Conservation (phyloP, 2,888 invertebrate species). For the Phalera bucephala region DNA sequence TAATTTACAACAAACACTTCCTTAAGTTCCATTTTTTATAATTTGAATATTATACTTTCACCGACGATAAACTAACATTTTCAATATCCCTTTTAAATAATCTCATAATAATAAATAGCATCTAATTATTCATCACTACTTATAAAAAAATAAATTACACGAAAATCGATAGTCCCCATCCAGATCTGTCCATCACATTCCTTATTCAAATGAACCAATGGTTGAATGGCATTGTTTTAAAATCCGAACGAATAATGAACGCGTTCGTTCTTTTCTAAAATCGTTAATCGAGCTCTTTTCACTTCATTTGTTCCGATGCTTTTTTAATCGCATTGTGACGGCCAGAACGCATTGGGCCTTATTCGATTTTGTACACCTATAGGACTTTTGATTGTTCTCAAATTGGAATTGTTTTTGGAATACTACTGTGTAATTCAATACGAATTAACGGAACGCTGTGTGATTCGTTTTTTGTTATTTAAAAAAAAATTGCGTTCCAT, state of each 20-base stretch:
- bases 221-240: constrained; percentile 79
- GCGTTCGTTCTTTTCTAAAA: constrained; percentile 61
- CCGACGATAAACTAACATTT: too few relatives aligned
- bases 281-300: constrained; percentile 76
- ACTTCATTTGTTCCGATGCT: constrained; percentile 72
- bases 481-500: constrained; percentile 1
- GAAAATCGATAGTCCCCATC: constrained; percentile 1
- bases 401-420: constrained; percentile 58
- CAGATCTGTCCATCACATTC: constrained; percentile 58
- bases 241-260: constrained; percentile 70
- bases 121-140: too few relatives aligned
- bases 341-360: constrained; percentile 48
- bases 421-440: constrained; percentile 75
- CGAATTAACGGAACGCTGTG: constrained; percentile 71
- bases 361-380: constrained; percentile 52
- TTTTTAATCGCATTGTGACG: constrained; percentile 49
- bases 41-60: too few relatives aligned
- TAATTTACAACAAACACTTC: too few relatives aligned
- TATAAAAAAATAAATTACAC: not conserved
- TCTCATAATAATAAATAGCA: too few relatives aligned
- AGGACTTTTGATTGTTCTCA: constrained; percentile 49
- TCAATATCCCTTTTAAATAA: too few relatives aligned
- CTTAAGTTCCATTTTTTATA: too few relatives aligned
- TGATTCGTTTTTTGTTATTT: constrained; percentile 57
- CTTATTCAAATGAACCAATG: constrained; percentile 71